Conservation (phyloP, 2,797 vertebrate species). For the Cyclura pinguis region DNA sequence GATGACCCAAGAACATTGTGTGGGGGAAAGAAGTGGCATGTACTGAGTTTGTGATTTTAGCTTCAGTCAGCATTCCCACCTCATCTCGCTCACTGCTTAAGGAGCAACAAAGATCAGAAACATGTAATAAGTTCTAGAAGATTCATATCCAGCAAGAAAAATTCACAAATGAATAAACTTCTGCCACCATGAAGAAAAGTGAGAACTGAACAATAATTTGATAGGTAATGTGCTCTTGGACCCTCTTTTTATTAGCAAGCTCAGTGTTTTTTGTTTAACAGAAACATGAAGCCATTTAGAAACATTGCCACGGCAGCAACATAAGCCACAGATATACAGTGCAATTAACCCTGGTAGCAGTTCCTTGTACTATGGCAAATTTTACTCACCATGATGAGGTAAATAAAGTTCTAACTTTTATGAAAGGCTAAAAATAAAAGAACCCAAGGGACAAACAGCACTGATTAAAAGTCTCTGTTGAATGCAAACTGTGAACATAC, state of each 20-base stretch:
- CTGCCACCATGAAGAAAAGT: not conserved
- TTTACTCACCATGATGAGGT: conserved; percentile 61
- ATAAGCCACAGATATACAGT: conserved; percentile 48
- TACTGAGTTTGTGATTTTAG: not conserved
- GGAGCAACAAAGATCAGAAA: not conserved
- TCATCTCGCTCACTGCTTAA: not conserved
- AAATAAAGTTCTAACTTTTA: conserved; percentile 62
- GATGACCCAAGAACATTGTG: not conserved
- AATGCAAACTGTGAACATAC: conserved; percentile 69
- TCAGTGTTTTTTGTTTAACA: conserved; percentile 1
- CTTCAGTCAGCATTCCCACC: not conserved
- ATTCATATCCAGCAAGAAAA: not conserved
- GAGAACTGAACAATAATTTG: conserved; percentile 8
- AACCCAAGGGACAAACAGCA: conserved; percentile 53
- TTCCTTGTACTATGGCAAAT: conserved; percentile 38
- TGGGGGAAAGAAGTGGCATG: not conserved
- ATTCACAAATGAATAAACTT: not conserved
- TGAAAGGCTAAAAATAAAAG: conserved; percentile 62
- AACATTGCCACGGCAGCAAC: conserved; percentile 34
- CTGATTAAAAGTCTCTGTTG: conserved; percentile 69
- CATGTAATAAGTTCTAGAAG: conserved; percentile 6
- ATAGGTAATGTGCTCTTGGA: conserved; percentile 24
- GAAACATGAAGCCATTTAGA: conserved; percentile 30
- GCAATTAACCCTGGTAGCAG: conserved; percentile 47
- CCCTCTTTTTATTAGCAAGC: conserved; percentile 31